Conservation (phyloP, 2,888 invertebrate species). For the Amiota mariae region DNA sequence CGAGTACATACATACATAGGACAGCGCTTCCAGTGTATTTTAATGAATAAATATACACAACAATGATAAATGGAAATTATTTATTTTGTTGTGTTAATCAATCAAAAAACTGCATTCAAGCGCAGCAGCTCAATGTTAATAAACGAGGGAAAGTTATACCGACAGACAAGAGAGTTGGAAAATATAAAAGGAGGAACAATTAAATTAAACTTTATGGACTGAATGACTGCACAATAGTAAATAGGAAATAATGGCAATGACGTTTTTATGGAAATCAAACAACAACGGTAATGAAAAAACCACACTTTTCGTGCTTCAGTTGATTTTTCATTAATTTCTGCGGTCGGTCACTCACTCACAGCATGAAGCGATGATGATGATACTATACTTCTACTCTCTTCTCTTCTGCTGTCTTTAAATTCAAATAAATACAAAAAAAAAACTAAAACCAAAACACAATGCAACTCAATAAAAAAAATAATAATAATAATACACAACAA, state of each 20-base stretch:
- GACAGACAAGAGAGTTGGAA: not conserved
- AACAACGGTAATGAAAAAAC: slow-evolving; percentile 37
- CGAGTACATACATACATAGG: no score
- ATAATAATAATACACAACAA: slow-evolving; percentile 1
- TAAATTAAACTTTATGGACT: slow-evolving; percentile 23
- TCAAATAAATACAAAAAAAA: not conserved
- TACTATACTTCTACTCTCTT: not conserved
- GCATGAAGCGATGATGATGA: not conserved
- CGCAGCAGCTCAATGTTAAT: slow-evolving; percentile 4
- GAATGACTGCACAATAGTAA: slow-evolving; percentile 3
- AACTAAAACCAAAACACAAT: slow-evolving; percentile 3
- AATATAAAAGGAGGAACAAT: slow-evolving; percentile 16
- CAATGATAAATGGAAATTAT: not conserved
- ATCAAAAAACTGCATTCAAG: slow-evolving; percentile 22
- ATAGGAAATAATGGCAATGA: slow-evolving; percentile 5
- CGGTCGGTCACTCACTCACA: not conserved
- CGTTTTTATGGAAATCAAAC: not conserved
- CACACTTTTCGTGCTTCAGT: slow-evolving; percentile 65
- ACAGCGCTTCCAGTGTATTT: no score
- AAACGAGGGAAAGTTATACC: slow-evolving; percentile 14
- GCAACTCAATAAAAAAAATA: not conserved
- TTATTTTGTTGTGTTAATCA: slow-evolving; percentile 22
- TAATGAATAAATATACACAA: not conserved
- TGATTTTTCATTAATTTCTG: slow-evolving; percentile 60
- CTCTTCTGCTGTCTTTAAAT: not conserved